Base-by-base conservation (phyloP, 2,888 invertebrate genomes). In the Cabera pusaria region DNA sequence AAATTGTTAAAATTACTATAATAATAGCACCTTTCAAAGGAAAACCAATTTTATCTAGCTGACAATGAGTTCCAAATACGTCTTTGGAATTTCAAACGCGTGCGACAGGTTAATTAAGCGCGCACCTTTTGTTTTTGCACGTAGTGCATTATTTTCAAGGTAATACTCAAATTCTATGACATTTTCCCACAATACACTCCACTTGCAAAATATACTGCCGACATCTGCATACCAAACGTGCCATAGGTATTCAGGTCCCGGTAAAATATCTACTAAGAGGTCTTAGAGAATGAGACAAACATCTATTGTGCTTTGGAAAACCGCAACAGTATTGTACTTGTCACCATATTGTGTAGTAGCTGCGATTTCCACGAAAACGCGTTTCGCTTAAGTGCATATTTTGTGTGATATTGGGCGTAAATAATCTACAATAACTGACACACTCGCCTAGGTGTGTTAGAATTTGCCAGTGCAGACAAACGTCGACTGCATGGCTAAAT, bases 71-170 rank as follows among this genome's bases (percentile, higher is more conserved):
- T 9, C 29, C 8, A 14, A 66, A 52, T 64, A 44, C 59, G 46
- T 39, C 27, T 34, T 61, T 62, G 61, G 43, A 28, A 37, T 34
- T 18, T 26, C 38, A 55, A 50, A 62, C 64, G 69, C 75, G 72
- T 76, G 79, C 65, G 74, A 81, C 72, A 56, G 49, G 60, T 58
- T 73, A 81, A 80, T 83, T 81, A 80, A 59, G 62, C 57, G 71
- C 65, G 62, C 68, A 72, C 73, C 80, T 84, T 81, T 84, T 82
- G 79, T 85, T 76, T 76, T 75, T 70, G 62, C 60, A 67, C 60
- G 57, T 56, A 64, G 66, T 66, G 75, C 75, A 83, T 79, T 83
- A 80, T 79, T 72, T 70, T 64, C 57, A 69, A 72, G 60, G 59
- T 49, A 56, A 72, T 60, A 59, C 70, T 70, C 63, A 63, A 75